These are phyloP conservation scores for Gymnopithys bicolor DNA, from an alignment of 2,797 vertebrate genomes.

Conservation along the genomic window DNA sequence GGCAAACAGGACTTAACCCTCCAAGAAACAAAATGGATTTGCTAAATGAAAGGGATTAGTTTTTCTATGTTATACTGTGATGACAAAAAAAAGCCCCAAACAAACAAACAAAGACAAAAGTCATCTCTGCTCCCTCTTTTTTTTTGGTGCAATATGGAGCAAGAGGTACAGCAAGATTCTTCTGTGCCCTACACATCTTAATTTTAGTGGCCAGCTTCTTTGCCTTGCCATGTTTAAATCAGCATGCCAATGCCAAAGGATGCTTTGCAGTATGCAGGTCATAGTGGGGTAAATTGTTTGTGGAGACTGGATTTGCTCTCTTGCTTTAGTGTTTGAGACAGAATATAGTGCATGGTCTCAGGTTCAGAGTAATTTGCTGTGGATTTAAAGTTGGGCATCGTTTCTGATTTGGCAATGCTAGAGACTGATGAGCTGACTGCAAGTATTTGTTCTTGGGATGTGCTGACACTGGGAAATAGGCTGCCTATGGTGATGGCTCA, in stretches of 20 bases:
- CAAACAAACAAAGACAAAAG: neutral
- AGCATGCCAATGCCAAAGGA: neutral
- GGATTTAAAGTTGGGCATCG: neutral
- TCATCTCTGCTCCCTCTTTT: neutral
- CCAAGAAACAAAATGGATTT: slow-evolving; percentile 57
- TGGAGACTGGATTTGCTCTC: neutral
- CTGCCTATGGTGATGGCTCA: neutral
- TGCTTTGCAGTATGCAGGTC: neutral
- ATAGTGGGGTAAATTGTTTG: neutral
- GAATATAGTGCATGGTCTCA: neutral
- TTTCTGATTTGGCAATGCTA: neutral
- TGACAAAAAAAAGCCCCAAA: neutral
- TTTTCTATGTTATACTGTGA: neutral
- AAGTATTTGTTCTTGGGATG: neutral
- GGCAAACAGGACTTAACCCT: slow-evolving; percentile 51
- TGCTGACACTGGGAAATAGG: neutral
- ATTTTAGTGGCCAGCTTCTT: neutral
- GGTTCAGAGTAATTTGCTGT: neutral
- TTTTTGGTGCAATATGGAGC: neutral
- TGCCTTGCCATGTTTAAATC: neutral
- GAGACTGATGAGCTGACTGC: neutral
- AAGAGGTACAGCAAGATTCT: neutral
- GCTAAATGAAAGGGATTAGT: slow-evolving; percentile 33
- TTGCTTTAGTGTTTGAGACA: neutral
- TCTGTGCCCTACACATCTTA: neutral